Conservation (phyloP, 2,113 vertebrate genomes). For the Amphiprion ocellaris region DNA sequence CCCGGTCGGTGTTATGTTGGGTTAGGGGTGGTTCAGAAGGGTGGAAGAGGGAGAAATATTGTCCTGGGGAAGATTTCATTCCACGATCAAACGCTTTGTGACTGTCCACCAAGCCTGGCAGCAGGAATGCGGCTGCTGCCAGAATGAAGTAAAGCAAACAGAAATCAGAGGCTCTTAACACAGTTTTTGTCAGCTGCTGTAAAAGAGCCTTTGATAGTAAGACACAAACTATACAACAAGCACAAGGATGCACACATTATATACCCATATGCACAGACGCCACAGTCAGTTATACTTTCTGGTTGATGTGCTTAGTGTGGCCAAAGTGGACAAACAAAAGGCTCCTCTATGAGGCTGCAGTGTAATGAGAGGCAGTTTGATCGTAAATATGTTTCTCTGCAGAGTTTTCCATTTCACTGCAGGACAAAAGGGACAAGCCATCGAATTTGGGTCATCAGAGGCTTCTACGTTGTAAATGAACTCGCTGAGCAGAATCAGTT, state of each 20-base stretch:
- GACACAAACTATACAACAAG: constrained; percentile 65
- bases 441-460: constrained; percentile 86
- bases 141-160: constrained; percentile 46
- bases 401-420: constrained; percentile 82
- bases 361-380: constrained; percentile 86
- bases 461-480: constrained; percentile 76
- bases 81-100: constrained; percentile 68
- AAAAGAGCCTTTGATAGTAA: constrained; percentile 72
- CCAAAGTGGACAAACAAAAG: constrained; percentile 85
- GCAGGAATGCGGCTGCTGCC: constrained; percentile 29
- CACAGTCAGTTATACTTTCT: constrained; percentile 67
- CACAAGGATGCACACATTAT: constrained; percentile 35
- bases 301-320: constrained; percentile 81
- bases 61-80: constrained; percentile 70
- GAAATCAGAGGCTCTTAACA: constrained; percentile 42
- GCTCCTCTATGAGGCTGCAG: constrained; percentile 79
- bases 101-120: constrained; percentile 57
- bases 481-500: constrained; percentile 81
- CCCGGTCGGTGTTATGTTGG: constrained; percentile 69
- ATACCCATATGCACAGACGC: constrained; percentile 50
- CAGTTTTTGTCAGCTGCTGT: constrained; percentile 65
- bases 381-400: constrained; percentile 84
- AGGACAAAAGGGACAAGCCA: constrained; percentile 83
- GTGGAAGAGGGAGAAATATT: constrained; percentile 61
- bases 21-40: constrained; percentile 66